Evolutionary conservation across 2,113 vertebrate genomes (phyloP).

Genomic region (Rafetus swinhoei): DNA sequence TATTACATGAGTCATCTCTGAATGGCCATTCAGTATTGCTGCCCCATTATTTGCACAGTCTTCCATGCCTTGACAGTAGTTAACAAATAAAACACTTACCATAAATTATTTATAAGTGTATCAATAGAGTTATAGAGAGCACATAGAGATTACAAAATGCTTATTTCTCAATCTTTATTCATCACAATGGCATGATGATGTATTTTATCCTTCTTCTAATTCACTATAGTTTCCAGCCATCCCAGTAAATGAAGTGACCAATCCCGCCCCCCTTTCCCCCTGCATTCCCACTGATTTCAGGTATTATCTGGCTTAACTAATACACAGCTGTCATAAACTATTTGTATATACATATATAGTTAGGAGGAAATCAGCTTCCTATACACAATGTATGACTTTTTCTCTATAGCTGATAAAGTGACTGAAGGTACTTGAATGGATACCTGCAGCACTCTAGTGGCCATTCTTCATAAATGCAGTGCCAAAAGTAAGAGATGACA

Average conservation of each 20-base stretch:
- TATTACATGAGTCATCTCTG: background rate
- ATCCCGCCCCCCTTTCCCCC: background rate
- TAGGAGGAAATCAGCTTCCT: background rate
- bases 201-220: background rate
- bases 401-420: background rate
- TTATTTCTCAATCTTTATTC: background rate
- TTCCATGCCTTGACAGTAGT: background rate
- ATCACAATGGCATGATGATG: background rate
- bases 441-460: conserved; percentile 88
- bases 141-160: background rate
- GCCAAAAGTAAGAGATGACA: background rate
- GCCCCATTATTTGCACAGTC: background rate
- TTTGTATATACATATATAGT: background rate
- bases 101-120: background rate
- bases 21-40: background rate
- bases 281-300: background rate
- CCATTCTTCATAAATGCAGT: conserved; percentile 75
- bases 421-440: conserved; percentile 54
- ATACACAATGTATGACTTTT: background rate
- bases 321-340: background rate
- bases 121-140: background rate
- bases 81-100: background rate
- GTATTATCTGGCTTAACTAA: background rate
- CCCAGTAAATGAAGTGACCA: background rate
- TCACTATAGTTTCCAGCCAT: background rate